Evolutionary conservation across 2,888 invertebrate genomes (phyloP), one percentile per base, ranked within the genome.

Genomic region (Drosophila algonquin): DNA sequence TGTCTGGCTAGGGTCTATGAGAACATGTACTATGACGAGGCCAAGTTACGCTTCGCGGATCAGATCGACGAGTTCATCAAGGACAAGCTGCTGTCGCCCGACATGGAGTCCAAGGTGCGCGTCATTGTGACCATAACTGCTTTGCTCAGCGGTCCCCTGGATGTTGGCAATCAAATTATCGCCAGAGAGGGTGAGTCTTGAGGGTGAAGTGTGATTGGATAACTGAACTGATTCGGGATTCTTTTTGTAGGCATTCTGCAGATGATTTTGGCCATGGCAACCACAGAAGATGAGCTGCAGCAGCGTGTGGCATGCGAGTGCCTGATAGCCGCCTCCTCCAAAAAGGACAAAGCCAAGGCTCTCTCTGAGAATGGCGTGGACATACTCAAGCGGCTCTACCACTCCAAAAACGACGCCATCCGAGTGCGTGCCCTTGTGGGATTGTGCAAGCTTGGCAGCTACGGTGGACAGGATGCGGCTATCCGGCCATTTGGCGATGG

Each of bases 211-310:
- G 5, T 9, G 0, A 0, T 40, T 40, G 2, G 1, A 7, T 2
- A n/a, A 7, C 40, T 40, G 6, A 44, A 7, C 14, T 4, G 14
- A 7, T 30, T 10, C 6, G 8, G 12, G n/a, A 47, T 0, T 0
- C 2, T 12, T 18, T 16, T 69, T 65, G 3, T 35, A 91, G 91
- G 92, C 35, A 96, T 99, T 70, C 94, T 99, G 83, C 97, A 98
- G 92, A 98, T 99, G 96, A 98, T 99, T 92, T 93, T 99, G 35
- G 97, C 97, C 7, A 98, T 99, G 98, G 99, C 99, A 2, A 96
- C 96, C 70, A 96, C 97, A 10, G 98, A 98, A n/a, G 97, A 98
- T 89, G 80, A 94, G 14, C 92, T 98, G 0, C 98, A 99, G 90
- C 96, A 99, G 93, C 96, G 96, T 92, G 96, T 99, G 14, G 97